Evolutionary conservation across 1,140 invertebrate genomes (phyloP), one percentile per base, ranked within the genome.

Genomic region (Heliconius nattereri): DNA sequence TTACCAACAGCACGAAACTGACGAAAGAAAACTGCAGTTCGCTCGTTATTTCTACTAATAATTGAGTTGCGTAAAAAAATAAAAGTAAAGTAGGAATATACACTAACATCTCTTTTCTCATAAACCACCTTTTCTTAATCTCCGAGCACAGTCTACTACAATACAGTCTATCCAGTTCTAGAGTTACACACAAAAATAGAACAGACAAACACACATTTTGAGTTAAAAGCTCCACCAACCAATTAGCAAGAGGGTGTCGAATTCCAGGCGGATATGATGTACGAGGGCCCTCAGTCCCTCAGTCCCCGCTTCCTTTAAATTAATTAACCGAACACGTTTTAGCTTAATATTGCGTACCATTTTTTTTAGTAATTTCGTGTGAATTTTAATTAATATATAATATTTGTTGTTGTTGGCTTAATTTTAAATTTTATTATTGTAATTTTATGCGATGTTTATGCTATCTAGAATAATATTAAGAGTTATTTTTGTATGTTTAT

Each of bases 221-320:
- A 70, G 20, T 71, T 71, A 71, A 77, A 71, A 77, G 76, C 60
- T 37, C 66, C 40, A 32, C 60, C 40, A 71, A 73, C 76, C 81
- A 83, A 75, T 81, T 81, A 83, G 57, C 73, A 72, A 32, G 49
- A 23, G 40, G 79, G 79, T 83, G 82, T 83, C 82, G 80, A 52
- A 78, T 81, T 81, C 54, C 82, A 79, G 57, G 71, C 82, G 82
- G 82, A 52, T 20, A 52, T 52, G 49, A 81, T 77, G 78, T 76
- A 52, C 52, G 49, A 73, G 78, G 81, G 73, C 78, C 71, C 57
- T 71, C 70, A 35, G 74, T 71, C 78, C 71, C 57, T 71, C 70
- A 35, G 74, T 71, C 74, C 70, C 82, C 73, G 70, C 73, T 83
- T 83, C 79, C 76, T 73, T 78, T 83, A 71, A 66, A 26, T 79